These are phyloP conservation scores for Apotomis capreana DNA, from an alignment of 2,888 invertebrate species.

Conservation along the genomic window DNA sequence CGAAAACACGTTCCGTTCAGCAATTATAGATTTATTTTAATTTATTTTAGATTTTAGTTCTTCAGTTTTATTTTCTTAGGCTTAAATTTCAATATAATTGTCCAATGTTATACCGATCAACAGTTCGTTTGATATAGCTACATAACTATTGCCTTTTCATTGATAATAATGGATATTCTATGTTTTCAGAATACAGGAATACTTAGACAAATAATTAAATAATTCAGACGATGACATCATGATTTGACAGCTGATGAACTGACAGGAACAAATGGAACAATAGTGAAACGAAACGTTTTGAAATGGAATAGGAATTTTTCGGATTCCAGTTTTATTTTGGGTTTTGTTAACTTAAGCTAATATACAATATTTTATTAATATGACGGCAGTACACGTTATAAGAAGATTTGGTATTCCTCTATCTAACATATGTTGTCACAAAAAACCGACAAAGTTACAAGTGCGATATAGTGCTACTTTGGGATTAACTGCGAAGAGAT, in stretches of 20 bases:
- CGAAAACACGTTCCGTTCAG: conserved; percentile 30
- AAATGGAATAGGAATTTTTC: conserved; percentile 27
- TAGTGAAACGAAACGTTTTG: conserved; percentile 26
- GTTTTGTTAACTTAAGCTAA: conserved; percentile 34
- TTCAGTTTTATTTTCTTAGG: no score
- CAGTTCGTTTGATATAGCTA: no score
- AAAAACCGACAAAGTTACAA: conserved; percentile 57
- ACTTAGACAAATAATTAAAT: no score
- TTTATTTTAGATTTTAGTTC: no score
- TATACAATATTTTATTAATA: conserved; percentile 48
- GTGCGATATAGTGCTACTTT: conserved; percentile 67
- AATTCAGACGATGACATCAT: conserved; percentile 5
- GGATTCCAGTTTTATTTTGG: conserved; percentile 36
- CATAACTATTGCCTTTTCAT: no score
- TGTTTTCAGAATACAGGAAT: no score
- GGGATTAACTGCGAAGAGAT: conserved; percentile 56
- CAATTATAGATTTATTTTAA: not conserved
- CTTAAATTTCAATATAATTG: no score
- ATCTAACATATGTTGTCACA: conserved; percentile 56
- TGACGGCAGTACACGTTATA: conserved; percentile 65
- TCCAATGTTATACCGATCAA: no score
- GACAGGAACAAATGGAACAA: conserved; percentile 12
- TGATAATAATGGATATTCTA: no score
- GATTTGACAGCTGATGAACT: conserved; percentile 34
- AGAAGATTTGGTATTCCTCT: conserved; percentile 55